Conservation (phyloP, 2,797 vertebrate genomes). For the Sebastes alutus region DNA sequence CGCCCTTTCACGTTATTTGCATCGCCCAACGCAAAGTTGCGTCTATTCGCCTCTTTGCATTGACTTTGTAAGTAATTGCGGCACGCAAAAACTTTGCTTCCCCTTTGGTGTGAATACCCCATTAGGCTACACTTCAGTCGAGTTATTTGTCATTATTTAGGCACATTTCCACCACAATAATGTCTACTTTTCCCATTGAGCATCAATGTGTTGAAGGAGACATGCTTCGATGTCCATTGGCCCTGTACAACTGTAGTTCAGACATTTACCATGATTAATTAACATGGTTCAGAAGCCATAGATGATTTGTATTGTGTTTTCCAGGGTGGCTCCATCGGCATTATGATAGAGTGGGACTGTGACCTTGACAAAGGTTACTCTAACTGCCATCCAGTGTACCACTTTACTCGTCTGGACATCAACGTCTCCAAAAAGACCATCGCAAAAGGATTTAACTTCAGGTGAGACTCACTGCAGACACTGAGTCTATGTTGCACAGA, state of each 20-base stretch:
- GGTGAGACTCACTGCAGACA: slow-evolving; percentile 74
- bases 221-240: not conserved
- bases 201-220: not conserved
- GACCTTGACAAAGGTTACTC: slow-evolving; percentile 89
- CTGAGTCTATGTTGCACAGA: not conserved
- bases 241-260: not conserved
- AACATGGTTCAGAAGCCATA: not conserved
- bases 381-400: slow-evolving; percentile 88
- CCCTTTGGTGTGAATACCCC: too few species aligned
- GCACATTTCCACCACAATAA: not conserved
- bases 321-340: slow-evolving; percentile 90
- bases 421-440: slow-evolving; percentile 71
- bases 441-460: slow-evolving; percentile 90
- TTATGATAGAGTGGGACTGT: slow-evolving; percentile 92
- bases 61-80: too few species aligned
- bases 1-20: too few species aligned
- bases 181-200: not conserved
- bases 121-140: not conserved
- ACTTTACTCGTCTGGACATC: slow-evolving; percentile 87
- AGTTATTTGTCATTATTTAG: not conserved
- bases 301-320: not conserved
- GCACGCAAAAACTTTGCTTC: too few species aligned
- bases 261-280: not conserved
- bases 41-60: too few species aligned
- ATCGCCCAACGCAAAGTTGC: too few species aligned